Evolutionary conservation across 2,888 invertebrate genomes (phyloP), one percentile per base, ranked within the genome.

Genomic region (Timandra comae): DNA sequence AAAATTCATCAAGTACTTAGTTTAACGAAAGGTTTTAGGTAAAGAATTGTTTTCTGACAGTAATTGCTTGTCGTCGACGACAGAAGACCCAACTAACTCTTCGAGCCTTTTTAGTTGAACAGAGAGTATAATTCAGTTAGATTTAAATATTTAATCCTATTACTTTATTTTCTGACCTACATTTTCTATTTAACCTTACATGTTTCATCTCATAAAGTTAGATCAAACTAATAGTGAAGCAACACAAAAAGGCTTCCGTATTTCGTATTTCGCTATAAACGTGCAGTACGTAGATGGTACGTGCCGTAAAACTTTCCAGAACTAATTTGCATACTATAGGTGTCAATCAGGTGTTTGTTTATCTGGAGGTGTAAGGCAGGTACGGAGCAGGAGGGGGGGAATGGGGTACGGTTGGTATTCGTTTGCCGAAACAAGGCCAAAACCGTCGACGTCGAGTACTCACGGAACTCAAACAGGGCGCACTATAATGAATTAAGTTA

Each of bases 401-500:
- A 33, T 43, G 35, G 40, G 34, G 37, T 37, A 42, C 19, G 38
- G 38, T 40, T 37, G 48, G 51, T 54, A 56, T 54, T 59, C 59
- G 59, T 52, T 55, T 57, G 52, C 49, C 50, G 49, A 66, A 64
- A 69, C 67, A 64, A 61, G 58, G 56, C 51, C 52, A 40, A 57
- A 59, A 53, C 61, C 55, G 60, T 52, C 59, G 54, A 53, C 52
- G 56, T 49, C 56, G 56, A 59, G 66, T 63, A 61, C 63, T 72
- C 62, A 54, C 56, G 63, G 57, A 80, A 77, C 75, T 76, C 76
- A 77, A 79, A 80, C 77, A 78, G 63, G 69, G 66, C 62, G 59
- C 67, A 65, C 70, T 73, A 72, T 80, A 81, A 80, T 81, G 78
- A 82, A 82, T 81, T 76, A 80, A 82, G 80, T 81, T 82, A 79